A percentile compares a stretch with the other conserved stretches of the same genome.
phyloP scores from a whole-genome alignment of 2,113 vertebrate species.

The Crocuta crocuta region DNA sequence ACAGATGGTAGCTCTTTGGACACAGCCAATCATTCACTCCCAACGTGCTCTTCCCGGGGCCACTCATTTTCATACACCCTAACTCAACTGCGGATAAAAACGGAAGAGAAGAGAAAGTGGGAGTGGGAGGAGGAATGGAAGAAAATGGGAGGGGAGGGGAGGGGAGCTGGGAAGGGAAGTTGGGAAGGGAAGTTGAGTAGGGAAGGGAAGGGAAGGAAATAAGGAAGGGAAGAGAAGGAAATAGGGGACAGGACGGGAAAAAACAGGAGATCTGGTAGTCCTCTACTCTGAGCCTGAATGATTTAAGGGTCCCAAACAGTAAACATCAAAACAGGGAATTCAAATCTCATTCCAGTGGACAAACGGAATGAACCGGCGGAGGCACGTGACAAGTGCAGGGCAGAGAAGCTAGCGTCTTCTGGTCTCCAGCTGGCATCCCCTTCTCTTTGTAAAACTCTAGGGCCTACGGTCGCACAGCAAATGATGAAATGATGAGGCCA shows the following conservation, averaged over 20 bases:
- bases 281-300: not conserved
- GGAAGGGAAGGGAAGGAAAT: no score
- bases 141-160: no score
- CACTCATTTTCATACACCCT: not conserved
- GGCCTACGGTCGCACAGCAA: not conserved
- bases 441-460: not conserved
- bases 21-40: not conserved
- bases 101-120: not conserved
- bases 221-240: no score
- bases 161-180: no score
- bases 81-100: not conserved
- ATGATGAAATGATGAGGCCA: not conserved
- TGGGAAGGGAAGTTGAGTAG: no score
- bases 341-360: not conserved
- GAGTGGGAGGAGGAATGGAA: no score
- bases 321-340: not conserved
- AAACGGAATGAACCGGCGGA: not conserved
- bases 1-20: not conserved
- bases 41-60: not conserved
- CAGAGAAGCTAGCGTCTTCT: not conserved
- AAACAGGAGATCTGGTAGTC: not conserved
- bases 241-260: not conserved
- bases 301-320: not conserved
- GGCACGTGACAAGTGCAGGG: not conserved
- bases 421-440: not conserved